Evolutionary conservation across 2,888 invertebrate species (phyloP).

Genomic region (Lymantria dispar): DNA sequence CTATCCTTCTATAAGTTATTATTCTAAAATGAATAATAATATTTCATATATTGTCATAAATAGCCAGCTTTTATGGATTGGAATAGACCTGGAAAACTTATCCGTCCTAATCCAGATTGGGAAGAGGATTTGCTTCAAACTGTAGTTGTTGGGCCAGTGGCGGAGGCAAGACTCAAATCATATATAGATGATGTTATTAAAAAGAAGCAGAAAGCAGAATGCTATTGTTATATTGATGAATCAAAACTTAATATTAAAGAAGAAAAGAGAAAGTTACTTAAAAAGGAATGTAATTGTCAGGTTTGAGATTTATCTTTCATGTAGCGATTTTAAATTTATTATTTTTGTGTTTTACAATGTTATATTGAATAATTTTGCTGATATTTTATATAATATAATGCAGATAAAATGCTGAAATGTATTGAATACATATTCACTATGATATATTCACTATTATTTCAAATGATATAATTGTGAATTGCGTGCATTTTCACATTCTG

Average conservation of each 20-base stretch:
- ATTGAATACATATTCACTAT: too few species aligned
- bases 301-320: constrained; percentile 3
- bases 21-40: too few species aligned
- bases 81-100: constrained; percentile 10
- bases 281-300: constrained; percentile 8
- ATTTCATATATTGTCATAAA: too few species aligned
- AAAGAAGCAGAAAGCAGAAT: constrained; percentile 11
- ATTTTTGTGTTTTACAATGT: too few species aligned
- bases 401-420: too few species aligned
- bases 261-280: background rate
- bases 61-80: constrained; percentile 10
- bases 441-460: too few species aligned
- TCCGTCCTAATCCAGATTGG: constrained; percentile 38
- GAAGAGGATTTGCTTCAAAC: constrained; percentile 34
- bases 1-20: too few species aligned
- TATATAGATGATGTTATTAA: constrained; percentile 17
- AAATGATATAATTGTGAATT: too few species aligned
- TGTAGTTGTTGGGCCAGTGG: constrained; percentile 24
- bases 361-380: too few species aligned
- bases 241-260: background rate
- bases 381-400: too few species aligned
- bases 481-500: too few species aligned
- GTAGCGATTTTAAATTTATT: too few species aligned
- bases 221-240: constrained; percentile 6
- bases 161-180: constrained; percentile 16